Evolutionary conservation across 30 jellyfish, hydroid and myxozoan genomes (phyloP).

Genomic region (Pseudorhiza aurosa): DNA sequence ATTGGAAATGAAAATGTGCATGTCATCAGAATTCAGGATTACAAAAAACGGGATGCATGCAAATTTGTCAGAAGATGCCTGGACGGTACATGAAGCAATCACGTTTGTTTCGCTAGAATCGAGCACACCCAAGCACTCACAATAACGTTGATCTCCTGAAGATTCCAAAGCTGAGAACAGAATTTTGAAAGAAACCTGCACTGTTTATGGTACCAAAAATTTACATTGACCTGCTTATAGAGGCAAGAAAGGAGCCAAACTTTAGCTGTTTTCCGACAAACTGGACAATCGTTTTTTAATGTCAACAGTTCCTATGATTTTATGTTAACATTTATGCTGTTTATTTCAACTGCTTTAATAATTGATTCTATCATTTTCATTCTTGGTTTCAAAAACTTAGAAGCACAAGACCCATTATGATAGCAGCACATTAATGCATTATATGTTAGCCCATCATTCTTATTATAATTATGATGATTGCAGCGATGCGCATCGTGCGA

Average conservation of each 20-base stretch:
- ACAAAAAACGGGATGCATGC: background rate
- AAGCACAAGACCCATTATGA: background rate
- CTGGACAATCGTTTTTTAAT: background rate
- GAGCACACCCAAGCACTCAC: background rate
- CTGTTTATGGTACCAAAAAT: background rate
- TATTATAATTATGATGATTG: too few relatives aligned
- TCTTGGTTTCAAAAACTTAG: background rate
- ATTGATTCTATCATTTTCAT: too few relatives aligned
- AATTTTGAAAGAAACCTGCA: background rate
- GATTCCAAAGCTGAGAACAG: background rate
- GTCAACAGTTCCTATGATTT: too few relatives aligned
- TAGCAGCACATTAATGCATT: background rate
- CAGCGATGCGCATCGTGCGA: too few relatives aligned
- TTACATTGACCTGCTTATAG: background rate
- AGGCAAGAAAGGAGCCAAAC: background rate
- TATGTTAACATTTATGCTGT: background rate
- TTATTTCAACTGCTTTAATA: background rate
- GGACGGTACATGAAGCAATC: background rate
- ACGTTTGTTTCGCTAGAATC: background rate
- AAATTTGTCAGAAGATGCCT: background rate
- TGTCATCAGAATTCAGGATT: background rate
- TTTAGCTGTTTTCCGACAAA: background rate
- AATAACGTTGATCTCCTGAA: background rate
- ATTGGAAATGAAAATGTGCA: background rate
- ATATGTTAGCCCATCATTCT: background rate